Evolutionary conservation across 2,113 vertebrate species (phyloP).

Genomic region (Pygoscelis adeliae): DNA sequence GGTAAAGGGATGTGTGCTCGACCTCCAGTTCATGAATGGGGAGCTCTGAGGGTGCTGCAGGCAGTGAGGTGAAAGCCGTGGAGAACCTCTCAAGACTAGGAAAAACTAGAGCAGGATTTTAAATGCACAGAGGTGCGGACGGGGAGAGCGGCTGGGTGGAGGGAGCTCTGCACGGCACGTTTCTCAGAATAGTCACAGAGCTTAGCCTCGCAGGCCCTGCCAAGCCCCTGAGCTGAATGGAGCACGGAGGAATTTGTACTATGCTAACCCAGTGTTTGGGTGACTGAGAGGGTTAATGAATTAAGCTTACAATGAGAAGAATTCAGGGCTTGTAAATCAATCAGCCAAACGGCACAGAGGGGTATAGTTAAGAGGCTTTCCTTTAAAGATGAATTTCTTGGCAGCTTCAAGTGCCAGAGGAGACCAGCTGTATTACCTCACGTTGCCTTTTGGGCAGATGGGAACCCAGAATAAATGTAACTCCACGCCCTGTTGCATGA

Average conservation of each 20-base stretch:
- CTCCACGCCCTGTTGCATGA: conserved; percentile 46
- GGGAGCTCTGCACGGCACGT: background rate
- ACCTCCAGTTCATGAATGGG: background rate
- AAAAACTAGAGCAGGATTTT: background rate
- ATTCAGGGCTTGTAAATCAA: conserved; percentile 65
- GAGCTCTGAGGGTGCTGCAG: background rate
- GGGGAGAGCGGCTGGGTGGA: background rate
- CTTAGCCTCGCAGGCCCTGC: background rate
- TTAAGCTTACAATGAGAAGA: conserved; percentile 61
- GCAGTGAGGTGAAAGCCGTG: background rate
- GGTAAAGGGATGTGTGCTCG: background rate
- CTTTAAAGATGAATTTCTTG: conserved; percentile 67
- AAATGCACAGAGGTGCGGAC: background rate
- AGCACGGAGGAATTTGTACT: conserved; percentile 44
- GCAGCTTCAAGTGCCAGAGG: conserved; percentile 53
- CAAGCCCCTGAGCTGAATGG: background rate
- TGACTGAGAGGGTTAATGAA: conserved; percentile 67
- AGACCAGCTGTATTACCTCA: conserved; percentile 67
- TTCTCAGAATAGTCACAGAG: background rate
- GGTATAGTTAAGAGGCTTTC: conserved; percentile 60
- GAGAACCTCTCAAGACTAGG: background rate
- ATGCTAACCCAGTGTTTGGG: conserved; percentile 39
- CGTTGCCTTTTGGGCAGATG: conserved; percentile 62
- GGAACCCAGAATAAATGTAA: conserved; percentile 48
- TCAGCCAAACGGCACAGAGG: conserved; percentile 40